Evolutionary conservation across 1,140 invertebrate species (phyloP).

Genomic region (Dreissena rostriformis): DNA sequence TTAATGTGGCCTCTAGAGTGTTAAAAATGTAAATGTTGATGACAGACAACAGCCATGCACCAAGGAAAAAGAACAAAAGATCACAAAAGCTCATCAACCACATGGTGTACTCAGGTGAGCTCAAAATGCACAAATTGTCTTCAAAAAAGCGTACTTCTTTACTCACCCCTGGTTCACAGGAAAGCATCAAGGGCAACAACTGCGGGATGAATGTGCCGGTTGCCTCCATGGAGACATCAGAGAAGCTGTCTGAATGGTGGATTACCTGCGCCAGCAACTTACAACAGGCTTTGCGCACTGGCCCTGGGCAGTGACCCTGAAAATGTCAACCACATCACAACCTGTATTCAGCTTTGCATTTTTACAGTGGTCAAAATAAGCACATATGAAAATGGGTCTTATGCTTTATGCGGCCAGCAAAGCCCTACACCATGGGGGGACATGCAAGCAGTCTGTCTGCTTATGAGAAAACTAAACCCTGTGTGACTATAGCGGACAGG

Average conservation of each 20-base stretch:
- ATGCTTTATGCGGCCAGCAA: background rate
- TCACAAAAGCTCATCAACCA: background rate
- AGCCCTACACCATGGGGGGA: too few species aligned
- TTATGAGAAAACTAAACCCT: too few species aligned
- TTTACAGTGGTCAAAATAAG: background rate
- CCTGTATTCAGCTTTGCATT: background rate
- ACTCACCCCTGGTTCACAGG: conserved; percentile 18
- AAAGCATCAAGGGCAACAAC: conserved; percentile 31
- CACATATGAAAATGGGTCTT: background rate
- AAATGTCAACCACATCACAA: background rate
- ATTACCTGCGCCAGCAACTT: conserved; percentile 22
- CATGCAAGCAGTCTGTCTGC: too few species aligned
- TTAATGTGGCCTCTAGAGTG: too few species aligned
- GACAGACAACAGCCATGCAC: background rate
- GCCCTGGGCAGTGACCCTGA: conserved; percentile 34
- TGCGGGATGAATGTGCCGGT: conserved; percentile 36
- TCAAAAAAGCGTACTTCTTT: background rate
- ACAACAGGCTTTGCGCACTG: background rate
- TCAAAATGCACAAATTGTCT: background rate
- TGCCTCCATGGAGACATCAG: conserved; percentile 47
- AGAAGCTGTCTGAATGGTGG: conserved; percentile 21
- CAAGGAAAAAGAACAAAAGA: background rate
- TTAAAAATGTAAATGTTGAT: background rate
- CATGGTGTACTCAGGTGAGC: background rate
- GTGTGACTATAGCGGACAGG: too few species aligned